A percentile compares a stretch with the other conserved stretches of the same genome.
These are phyloP conservation scores for Pungitius pungitius DNA, from an alignment of 2,113 vertebrate species.

Conservation along the genomic window DNA sequence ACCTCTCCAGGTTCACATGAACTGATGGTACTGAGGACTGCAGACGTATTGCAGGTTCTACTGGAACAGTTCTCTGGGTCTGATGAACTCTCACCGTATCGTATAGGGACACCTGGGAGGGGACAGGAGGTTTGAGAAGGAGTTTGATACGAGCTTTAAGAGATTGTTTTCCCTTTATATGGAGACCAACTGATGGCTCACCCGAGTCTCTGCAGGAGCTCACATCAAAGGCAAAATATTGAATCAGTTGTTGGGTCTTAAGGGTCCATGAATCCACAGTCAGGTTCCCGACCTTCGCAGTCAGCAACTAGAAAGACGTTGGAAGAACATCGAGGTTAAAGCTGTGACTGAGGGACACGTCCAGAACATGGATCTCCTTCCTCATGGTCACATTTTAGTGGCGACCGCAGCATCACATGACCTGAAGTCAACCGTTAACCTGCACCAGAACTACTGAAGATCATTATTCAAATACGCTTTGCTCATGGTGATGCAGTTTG, in stretches of 20 bases:
- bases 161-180: background rate
- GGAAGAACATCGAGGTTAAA: background rate
- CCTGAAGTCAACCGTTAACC: too few relatives aligned
- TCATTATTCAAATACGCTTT: background rate
- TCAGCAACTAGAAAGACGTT: background rate
- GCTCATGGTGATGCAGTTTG: background rate
- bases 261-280: rapidly evolving
- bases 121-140: background rate
- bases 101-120: background rate
- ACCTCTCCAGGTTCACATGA: too few relatives aligned
- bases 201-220: background rate
- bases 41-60: too few relatives aligned
- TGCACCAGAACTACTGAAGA: background rate
- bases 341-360: background rate
- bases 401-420: background rate
- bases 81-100: too few relatives aligned
- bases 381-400: too few relatives aligned
- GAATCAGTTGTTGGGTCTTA: too few relatives aligned
- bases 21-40: too few relatives aligned
- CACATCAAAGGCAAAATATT: too few relatives aligned
- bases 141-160: background rate
- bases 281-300: rapidly evolving
- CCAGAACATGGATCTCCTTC: background rate
- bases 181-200: background rate
- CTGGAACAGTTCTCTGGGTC: too few relatives aligned